These are phyloP conservation scores for Panopea generosa DNA, from an alignment of 2,888 invertebrate species.

Conservation along the genomic window DNA sequence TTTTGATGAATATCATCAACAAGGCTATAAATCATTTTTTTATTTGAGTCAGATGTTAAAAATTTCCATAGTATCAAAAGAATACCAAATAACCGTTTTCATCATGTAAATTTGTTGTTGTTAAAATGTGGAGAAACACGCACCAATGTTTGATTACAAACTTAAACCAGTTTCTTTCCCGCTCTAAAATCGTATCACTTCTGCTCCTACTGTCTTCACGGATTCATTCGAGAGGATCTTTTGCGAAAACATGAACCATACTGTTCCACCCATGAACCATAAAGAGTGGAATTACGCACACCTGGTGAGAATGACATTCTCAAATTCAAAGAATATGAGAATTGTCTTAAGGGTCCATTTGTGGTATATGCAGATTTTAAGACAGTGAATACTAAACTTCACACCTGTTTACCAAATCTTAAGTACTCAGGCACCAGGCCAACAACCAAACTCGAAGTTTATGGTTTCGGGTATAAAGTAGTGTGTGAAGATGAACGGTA, in stretches of 20 bases:
- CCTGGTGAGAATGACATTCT: conserved; percentile 19
- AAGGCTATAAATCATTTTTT: conserved; percentile 44
- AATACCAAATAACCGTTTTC: conserved; percentile 10
- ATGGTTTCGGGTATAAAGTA: conserved; percentile 42
- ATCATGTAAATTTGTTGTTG: conserved; percentile 52
- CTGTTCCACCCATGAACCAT: conserved; percentile 26
- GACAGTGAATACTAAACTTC: conserved; percentile 34
- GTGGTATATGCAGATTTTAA: conserved; percentile 53
- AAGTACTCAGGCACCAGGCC: conserved; percentile 25
- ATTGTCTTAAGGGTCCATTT: conserved; percentile 36
- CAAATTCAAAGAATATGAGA: conserved; percentile 46
- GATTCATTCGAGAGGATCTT: conserved; percentile 15
- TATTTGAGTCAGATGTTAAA: conserved; percentile 36
- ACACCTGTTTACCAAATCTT: conserved; percentile 37
- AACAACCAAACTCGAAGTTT: conserved; percentile 35
- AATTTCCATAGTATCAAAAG: conserved; percentile 42
- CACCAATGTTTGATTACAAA: conserved; percentile 57
- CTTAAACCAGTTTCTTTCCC: conserved; percentile 47
- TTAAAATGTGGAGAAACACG: conserved; percentile 25
- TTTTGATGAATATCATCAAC: too few species aligned
- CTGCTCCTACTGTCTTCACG: conserved; percentile 40
- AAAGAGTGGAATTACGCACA: conserved; percentile 31
- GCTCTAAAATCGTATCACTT: conserved; percentile 28
- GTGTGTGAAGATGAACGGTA: conserved; percentile 33
- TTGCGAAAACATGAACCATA: conserved; percentile 27